These are phyloP conservation scores for Papilio aristodemus DNA, from an alignment of 1,140 invertebrate species.

Conservation along the genomic window DNA sequence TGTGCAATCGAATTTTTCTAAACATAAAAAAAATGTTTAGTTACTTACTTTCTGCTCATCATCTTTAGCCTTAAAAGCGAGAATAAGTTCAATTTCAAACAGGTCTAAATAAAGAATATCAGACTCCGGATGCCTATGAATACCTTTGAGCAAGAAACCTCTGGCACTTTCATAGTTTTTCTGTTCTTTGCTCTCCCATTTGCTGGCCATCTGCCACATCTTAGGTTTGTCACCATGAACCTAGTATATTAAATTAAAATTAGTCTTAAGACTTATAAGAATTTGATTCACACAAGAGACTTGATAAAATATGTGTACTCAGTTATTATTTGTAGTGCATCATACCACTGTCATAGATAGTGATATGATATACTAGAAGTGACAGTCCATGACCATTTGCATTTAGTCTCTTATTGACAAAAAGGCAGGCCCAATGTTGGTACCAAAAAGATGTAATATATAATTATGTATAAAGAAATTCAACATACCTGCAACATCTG, in stretches of 20 bases:
- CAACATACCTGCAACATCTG: conserved; percentile 71
- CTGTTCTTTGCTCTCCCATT: conserved; percentile 87
- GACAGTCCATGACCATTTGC: no score
- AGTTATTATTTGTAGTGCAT: no score
- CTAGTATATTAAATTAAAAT: conserved; percentile 74
- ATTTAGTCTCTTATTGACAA: not conserved
- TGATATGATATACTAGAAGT: no score
- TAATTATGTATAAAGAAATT: not conserved
- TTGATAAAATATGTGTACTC: no score
- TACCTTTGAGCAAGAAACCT: conserved; percentile 83
- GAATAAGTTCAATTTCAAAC: conserved; percentile 65
- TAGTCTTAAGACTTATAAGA: no score
- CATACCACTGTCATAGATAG: no score
- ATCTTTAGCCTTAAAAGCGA: conserved; percentile 52
- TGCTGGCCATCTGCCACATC: conserved; percentile 87
- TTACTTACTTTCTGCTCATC: conserved; percentile 61
- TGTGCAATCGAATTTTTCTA: no score
- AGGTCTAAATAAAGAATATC: conserved; percentile 81
- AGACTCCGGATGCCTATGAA: conserved; percentile 84
- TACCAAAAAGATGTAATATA: not conserved
- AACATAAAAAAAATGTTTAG: no score
- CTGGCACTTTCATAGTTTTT: conserved; percentile 84
- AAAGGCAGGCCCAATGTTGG: not conserved
- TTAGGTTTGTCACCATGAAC: conserved; percentile 87
- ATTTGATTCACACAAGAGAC: no score